Conservation (phyloP, 2,113 vertebrate species). For the Asarcornis scutulata region DNA sequence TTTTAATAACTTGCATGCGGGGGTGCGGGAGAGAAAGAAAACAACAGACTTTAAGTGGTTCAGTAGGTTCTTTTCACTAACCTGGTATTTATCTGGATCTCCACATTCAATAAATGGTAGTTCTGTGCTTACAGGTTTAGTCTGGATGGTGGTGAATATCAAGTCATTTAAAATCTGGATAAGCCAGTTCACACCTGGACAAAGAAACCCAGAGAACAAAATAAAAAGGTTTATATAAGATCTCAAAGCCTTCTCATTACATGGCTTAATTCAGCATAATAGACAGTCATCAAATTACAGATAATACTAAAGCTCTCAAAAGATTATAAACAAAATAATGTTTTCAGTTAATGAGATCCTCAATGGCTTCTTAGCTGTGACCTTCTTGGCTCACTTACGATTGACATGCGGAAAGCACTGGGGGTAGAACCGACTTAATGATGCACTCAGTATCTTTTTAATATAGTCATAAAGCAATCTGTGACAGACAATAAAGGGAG, state of each 20-base stretch:
- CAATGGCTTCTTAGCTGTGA: not conserved
- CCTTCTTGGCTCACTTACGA: not conserved
- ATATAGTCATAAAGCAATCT: not conserved
- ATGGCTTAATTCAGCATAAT: not conserved
- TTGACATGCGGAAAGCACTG: not conserved
- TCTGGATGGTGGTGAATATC: constrained; percentile 44
- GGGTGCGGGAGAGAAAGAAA: not conserved
- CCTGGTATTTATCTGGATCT: constrained; percentile 71
- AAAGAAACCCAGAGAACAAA: constrained; percentile 30
- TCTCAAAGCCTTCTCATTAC: not conserved
- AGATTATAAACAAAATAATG: not conserved
- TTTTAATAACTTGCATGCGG: not conserved
- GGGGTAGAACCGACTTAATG: not conserved
- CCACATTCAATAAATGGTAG: constrained; percentile 71
- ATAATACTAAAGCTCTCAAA: not conserved
- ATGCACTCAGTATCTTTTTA: not conserved
- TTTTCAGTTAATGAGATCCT: not conserved
- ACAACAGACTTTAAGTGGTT: not conserved
- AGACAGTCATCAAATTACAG: not conserved
- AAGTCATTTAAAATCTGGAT: constrained; percentile 67
- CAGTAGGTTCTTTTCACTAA: constrained; percentile 37
- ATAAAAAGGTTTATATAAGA: not conserved
- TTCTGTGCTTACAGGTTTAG: constrained; percentile 51
- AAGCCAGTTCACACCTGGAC: constrained; percentile 66
- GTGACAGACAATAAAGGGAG: not conserved